Conservation (phyloP, 2,888 invertebrate species). For the Heliconius charithonia region DNA sequence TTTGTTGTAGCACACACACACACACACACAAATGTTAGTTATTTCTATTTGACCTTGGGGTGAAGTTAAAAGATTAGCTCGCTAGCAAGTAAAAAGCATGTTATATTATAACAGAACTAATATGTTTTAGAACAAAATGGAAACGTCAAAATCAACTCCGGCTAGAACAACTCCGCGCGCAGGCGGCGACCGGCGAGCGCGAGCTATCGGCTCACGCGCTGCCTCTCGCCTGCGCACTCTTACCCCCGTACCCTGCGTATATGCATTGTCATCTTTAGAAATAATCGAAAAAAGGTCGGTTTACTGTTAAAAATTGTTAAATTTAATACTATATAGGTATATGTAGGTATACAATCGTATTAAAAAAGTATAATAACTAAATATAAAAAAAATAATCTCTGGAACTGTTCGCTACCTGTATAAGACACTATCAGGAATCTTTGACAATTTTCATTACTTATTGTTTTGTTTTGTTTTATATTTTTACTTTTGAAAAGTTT, state of each 20-base stretch:
- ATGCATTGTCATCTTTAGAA: constrained; percentile 77
- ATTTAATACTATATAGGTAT: constrained; percentile 1
- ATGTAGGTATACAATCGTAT: constrained; percentile 9
- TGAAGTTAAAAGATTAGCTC: no score
- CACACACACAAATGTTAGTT: no score
- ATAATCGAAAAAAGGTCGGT: background rate
- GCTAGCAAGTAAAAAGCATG: background rate
- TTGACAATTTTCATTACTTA: background rate
- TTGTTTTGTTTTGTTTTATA: background rate
- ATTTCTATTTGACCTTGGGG: no score
- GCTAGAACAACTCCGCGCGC: constrained; percentile 92
- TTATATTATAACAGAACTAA: background rate
- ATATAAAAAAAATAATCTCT: background rate
- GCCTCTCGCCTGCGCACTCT: constrained; percentile 74
- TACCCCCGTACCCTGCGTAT: constrained; percentile 77
- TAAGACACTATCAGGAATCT: background rate
- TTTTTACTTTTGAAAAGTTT: background rate
- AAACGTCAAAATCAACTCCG: constrained; percentile 94
- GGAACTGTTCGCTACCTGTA: background rate
- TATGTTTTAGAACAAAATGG: constrained; percentile 89
- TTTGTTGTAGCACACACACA: no score
- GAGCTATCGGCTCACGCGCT: constrained; percentile 70
- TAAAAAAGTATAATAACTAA: background rate
- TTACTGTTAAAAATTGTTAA: constrained; percentile 11
- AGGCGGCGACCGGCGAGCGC: constrained; percentile 89